Base-by-base conservation (phyloP, 2,888 invertebrate genomes). In the Tipula unca region DNA sequence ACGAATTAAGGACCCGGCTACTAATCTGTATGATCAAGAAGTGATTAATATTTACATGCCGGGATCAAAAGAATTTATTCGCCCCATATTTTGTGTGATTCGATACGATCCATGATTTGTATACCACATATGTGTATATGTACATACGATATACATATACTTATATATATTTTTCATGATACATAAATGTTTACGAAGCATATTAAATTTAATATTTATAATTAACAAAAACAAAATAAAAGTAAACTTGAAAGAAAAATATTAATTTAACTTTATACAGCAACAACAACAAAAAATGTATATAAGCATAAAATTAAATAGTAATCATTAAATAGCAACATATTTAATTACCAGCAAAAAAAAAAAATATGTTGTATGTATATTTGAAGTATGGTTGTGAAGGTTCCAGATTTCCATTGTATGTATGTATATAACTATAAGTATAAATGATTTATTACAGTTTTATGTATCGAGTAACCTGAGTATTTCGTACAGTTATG, bases 171-270 rank as follows among this genome's bases (percentile, higher is more conserved):
- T 69, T 69, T 69, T 25, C 25, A 69, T 69, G 25, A 25, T 69
- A 69, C 69, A 69, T 69, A 69, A 69, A 25, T 69, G 69, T 69
- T 69, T 69, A 69, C 69, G 69, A 69, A 69, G 69, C 69, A 69
- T 25, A 69, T 69, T 69, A 69, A 69, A 69, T 54, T 54, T 54
- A 54, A 69, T 69, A 69, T 69, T 69, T 69, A 69, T 69, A 69
- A 69, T 69, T 69, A 69, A 69, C 69, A 69, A 69, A 69, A 69
- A 69, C 69, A 69, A 69, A 69, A 69, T 25, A 69, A 69, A 69
- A 69, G 69, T 69, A 69, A 69, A 69, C 69, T 69, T 69, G 69
- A 69, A 69, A 69, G 69, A 69, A 69, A 69, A 69, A 69, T 69
- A 69, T 69, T 69, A 69, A 69, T 69, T 69, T 69, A 69, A 25